Evolutionary conservation across 1,140 invertebrate genomes (phyloP).

Genomic region (Zophobas morio): DNA sequence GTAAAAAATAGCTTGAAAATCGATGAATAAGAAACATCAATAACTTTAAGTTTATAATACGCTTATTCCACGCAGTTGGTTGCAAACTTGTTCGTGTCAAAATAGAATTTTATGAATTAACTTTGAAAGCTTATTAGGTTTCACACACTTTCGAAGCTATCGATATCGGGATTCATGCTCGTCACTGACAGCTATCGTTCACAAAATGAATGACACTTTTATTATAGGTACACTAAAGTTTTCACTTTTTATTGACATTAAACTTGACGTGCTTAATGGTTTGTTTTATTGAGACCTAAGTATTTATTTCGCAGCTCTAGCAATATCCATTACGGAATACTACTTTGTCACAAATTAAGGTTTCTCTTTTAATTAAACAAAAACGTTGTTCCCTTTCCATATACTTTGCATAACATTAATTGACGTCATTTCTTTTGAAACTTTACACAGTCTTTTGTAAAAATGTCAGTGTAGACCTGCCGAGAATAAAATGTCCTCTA

Average conservation of each 20-base stretch:
- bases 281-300: conserved; percentile 40
- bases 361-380: conserved; percentile 28
- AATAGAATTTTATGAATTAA: conserved; percentile 31
- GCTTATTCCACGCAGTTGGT: conserved; percentile 30
- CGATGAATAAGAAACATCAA: conserved; percentile 39
- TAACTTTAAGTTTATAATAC: conserved; percentile 28
- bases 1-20: conserved; percentile 36
- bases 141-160: conserved; percentile 35
- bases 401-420: not conserved
- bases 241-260: conserved; percentile 42
- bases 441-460: not conserved
- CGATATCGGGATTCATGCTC: conserved; percentile 9
- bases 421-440: not conserved
- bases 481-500: not conserved
- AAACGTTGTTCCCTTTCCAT: not conserved
- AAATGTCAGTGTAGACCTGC: not conserved
- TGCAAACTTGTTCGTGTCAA: conserved; percentile 18
- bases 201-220: conserved; percentile 31
- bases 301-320: conserved; percentile 36
- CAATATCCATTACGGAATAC: conserved; percentile 38
- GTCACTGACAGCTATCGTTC: conserved; percentile 34
- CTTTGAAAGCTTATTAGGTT: conserved; percentile 20
- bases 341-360: conserved; percentile 37
- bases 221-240: conserved; percentile 31
- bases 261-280: conserved; percentile 38